These are phyloP conservation scores for Ploceus nigricollis DNA, from an alignment of 2,113 vertebrate genomes.

Conservation along the genomic window DNA sequence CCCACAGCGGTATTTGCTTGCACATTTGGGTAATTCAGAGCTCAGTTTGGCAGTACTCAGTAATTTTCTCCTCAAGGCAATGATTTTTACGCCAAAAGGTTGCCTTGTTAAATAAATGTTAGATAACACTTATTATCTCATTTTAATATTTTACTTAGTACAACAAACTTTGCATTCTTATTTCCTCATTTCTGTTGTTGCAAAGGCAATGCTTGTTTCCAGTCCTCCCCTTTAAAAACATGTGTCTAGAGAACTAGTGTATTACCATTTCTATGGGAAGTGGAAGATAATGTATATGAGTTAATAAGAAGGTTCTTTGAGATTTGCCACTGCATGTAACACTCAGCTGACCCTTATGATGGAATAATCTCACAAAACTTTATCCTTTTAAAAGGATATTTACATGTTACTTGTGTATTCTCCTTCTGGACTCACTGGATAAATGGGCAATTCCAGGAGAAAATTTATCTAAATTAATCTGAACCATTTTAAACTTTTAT, in stretches of 20 bases:
- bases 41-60: not conserved
- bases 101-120: not conserved
- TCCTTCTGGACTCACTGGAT: not conserved
- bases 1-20: not conserved
- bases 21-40: not conserved
- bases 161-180: not conserved
- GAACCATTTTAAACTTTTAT: not conserved
- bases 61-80: not conserved
- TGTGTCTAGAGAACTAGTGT: not conserved
- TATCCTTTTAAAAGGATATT: not conserved
- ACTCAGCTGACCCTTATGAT: not conserved
- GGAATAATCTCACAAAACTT: not conserved
- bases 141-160: not conserved
- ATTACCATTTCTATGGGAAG: not conserved
- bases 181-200: not conserved
- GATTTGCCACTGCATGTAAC: not conserved
- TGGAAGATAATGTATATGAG: not conserved
- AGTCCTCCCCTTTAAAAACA: not conserved
- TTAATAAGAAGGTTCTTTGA: not conserved
- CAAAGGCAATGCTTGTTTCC: not conserved
- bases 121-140: not conserved
- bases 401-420: not conserved
- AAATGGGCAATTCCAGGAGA: not conserved
- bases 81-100: not conserved
- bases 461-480: not conserved